phyloP scores from a whole-genome alignment of 1,140 invertebrate genomes.

The Dolichoris vasculosae region DNA sequence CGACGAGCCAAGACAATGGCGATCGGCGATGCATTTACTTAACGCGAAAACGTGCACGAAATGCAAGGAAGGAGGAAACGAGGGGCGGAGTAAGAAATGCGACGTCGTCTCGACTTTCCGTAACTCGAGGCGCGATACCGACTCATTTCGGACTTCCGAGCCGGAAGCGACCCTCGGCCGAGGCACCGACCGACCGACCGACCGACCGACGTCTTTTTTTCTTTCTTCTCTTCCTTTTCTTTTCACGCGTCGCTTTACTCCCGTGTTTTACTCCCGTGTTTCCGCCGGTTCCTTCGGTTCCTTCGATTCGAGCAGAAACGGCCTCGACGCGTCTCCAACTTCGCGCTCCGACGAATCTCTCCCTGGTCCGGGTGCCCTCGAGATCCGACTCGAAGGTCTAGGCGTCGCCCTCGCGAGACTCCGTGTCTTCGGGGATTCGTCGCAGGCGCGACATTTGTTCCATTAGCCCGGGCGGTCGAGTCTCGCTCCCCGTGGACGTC shows the following conservation, averaged over 20 bases:
- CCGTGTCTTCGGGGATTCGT: not conserved
- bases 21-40: not conserved
- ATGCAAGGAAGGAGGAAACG: not conserved
- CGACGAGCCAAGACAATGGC: too few relatives aligned
- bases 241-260: not conserved
- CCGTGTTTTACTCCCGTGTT: not conserved
- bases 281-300: too few relatives aligned
- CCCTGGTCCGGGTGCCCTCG: not conserved
- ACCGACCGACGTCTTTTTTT: too few relatives aligned
- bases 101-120: not conserved
- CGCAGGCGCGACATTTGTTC: conserved; percentile 66
- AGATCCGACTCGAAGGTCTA: not conserved
- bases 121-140: not conserved
- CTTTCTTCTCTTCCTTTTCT: not conserved
- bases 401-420: not conserved
- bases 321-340: too few relatives aligned
- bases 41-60: too few relatives aligned
- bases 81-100: not conserved
- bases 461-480: conserved; percentile 58
- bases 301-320: too few relatives aligned
- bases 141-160: not conserved
- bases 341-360: not conserved
- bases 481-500: conserved; percentile 54
- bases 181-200: not conserved
- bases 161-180: not conserved